Base-by-base conservation (phyloP, 2,888 invertebrate species). In the Mythimna impura region DNA sequence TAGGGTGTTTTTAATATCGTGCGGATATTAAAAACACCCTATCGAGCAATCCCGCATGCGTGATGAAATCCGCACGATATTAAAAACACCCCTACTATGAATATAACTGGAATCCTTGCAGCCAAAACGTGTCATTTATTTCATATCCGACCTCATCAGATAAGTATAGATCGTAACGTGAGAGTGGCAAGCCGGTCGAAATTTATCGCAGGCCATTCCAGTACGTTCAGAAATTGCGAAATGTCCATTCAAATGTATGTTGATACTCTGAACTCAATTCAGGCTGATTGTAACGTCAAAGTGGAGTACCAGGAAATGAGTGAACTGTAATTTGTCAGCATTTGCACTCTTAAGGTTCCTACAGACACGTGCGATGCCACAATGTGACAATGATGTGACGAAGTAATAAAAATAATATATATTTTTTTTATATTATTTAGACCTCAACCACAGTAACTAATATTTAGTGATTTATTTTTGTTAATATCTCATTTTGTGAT, bases 71-170 rank as follows among this genome's bases (percentile, higher is more conserved):
- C 25, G 25, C 25, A 25, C 2, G 25, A 25, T 25, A 25, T 25
- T 25, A 25, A 25, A 25, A 25, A 25, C 25, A 25, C 25, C 25
- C 25, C 2, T 25, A 25, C 36, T n/a, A 12, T 17, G 2, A 70
- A 76, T 52, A 40, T 52, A 58, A n/a, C 14, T 25, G 14, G 20
- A 57, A 22, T 58, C 2, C 47, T 36, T 67, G 34, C 47, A 64
- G 20, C 17, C 54, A 22, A 74, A 47, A 61, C n/a, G n/a, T 2
- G 43, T 34, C 4, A 52, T 76, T 76, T 69, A 69, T 62, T 76
- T 57, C 50, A 43, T 17, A 34, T n/a, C 6, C 30, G 20, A n/a
- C 17, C 12, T 34, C 2, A 36, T 70, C 62, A 43, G 43, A 76
- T 76, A 76, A 69, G n/a, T 22, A 12, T 68, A 1, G 40, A 10